These are phyloP conservation scores for Gnathonemus longibarbis DNA, from an alignment of 2,113 vertebrate genomes.

Conservation along the genomic window DNA sequence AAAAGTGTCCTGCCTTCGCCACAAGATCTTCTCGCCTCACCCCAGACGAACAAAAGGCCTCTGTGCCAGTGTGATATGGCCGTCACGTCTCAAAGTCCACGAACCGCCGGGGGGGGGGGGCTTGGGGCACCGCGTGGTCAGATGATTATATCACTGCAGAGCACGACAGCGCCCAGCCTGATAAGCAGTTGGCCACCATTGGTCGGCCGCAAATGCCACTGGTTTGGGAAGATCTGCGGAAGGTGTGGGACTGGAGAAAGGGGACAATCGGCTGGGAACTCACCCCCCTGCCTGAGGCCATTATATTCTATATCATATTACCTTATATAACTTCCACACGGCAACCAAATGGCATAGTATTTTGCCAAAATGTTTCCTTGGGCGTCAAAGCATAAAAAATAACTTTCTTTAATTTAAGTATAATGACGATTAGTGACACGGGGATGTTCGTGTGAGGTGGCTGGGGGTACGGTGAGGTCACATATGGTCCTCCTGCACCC, in stretches of 20 bases:
- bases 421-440: constrained; percentile 51
- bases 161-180: constrained; percentile 13
- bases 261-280: constrained; percentile 47
- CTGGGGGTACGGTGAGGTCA: constrained; percentile 19
- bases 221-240: constrained; percentile 31
- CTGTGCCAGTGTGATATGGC: constrained; percentile 32
- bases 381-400: constrained; percentile 10
- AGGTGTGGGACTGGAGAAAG: constrained; percentile 25
- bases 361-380: constrained; percentile 9
- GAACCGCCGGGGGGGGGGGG: constrained; percentile 16
- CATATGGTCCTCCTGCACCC: constrained; percentile 51
- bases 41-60: constrained; percentile 42
- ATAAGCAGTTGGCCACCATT: constrained; percentile 37
- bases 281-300: constrained; percentile 49
- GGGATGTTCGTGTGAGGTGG: constrained; percentile 49
- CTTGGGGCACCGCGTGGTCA: constrained; percentile 28
- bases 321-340: constrained; percentile 57
- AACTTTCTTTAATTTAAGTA: constrained; percentile 44
- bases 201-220: constrained; percentile 30
- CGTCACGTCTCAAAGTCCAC: constrained; percentile 50
- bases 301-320: constrained; percentile 57
- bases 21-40: constrained; percentile 28
- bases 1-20: background rate
- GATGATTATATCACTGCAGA: constrained; percentile 17
- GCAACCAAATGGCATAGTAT: constrained; percentile 55